These are phyloP conservation scores for Sminthurinus aureus DNA, from an alignment of 2,888 invertebrate genomes.

Conservation along the genomic window DNA sequence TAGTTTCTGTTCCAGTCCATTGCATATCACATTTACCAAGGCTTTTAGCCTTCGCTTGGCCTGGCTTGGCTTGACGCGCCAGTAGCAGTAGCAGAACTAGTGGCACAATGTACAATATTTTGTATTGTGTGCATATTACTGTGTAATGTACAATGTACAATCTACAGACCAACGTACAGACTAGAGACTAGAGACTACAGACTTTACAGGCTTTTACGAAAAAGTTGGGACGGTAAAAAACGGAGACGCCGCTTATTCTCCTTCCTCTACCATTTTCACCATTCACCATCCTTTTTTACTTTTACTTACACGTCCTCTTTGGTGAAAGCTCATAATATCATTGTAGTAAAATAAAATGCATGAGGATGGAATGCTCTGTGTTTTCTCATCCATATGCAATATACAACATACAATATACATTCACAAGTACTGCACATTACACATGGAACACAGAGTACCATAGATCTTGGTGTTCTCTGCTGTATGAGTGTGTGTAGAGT, in stretches of 20 bases:
- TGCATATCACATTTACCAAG: slow-evolving; percentile 36
- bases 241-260: no score
- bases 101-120: not conserved
- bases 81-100: no score
- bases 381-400: slow-evolving; percentile 21
- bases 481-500: not conserved
- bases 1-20: slow-evolving; percentile 30
- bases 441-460: no score
- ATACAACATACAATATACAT: no score
- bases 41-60: slow-evolving; percentile 10
- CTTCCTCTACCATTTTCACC: no score
- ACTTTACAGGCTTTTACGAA: no score
- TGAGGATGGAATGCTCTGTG: slow-evolving; percentile 3
- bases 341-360: slow-evolving; percentile 27
- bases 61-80: slow-evolving; percentile 7
- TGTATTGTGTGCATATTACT: no score
- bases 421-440: not conserved
- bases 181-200: no score
- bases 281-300: slow-evolving; percentile 6
- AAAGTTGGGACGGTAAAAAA: no score
- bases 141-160: not conserved
- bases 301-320: not conserved
- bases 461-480: not conserved
- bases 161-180: no score
- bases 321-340: not conserved